phyloP scores from a whole-genome alignment of 2,797 vertebrate species.

The Tolypeutes matacus region DNA sequence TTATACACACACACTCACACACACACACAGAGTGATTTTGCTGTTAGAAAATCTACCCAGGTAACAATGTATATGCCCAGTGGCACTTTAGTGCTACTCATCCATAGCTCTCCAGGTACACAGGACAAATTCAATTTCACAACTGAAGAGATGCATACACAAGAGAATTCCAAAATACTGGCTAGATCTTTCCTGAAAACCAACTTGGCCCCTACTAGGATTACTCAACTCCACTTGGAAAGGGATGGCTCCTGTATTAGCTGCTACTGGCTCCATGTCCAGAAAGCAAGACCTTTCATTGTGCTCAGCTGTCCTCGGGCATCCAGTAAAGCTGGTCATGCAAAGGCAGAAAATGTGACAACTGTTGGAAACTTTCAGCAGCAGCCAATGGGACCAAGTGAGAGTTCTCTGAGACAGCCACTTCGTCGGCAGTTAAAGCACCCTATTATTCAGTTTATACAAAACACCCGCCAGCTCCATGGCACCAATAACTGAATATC shows the following conservation, averaged over 20 bases:
- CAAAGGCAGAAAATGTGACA: constrained; percentile 79
- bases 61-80: not conserved
- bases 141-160: not conserved
- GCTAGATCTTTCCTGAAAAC: constrained; percentile 47
- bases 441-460: constrained; percentile 76
- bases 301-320: constrained; percentile 79
- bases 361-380: constrained; percentile 69
- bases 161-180: constrained; percentile 11
- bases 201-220: constrained; percentile 8
- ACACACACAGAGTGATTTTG: not conserved
- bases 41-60: not conserved
- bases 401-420: constrained; percentile 20
- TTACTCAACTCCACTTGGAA: constrained; percentile 35
- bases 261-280: not conserved
- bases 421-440: constrained; percentile 58
- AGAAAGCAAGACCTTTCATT: constrained; percentile 70
- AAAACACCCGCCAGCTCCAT: constrained; percentile 81
- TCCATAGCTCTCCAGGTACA: not conserved
- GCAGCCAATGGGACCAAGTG: constrained; percentile 7
- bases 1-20: not conserved
- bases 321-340: constrained; percentile 67
- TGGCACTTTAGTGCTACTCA: not conserved
- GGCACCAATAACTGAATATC: constrained; percentile 76
- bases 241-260: not conserved
- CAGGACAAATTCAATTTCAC: constrained; percentile 5